Base-by-base conservation (phyloP, 2,113 vertebrate genomes). In the Arvicanthis niloticus region DNA sequence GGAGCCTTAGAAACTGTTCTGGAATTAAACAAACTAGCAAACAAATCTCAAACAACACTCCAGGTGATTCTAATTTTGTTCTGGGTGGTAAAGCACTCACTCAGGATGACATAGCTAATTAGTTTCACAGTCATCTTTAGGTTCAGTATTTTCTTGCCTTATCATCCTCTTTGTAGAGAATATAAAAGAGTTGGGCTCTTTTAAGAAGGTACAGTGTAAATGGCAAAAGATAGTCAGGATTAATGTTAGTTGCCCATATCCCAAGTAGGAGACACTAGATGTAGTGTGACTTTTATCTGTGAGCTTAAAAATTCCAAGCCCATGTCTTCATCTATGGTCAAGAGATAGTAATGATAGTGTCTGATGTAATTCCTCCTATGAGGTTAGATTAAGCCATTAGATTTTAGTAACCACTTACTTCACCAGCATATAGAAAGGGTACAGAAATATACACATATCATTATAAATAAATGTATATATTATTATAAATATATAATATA, bases 21-120 rank as follows among this genome's bases (percentile, higher is more conserved):
- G 89, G 72, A 96, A 91, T 60, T 24, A 87, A 65, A 68, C 10
- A 76, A 93, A 40, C 29, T 45, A 76, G 19, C 16, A 60, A 93
- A 68, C 11, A 86, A 81, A 81, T 29, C 29, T 29, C 40, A 70
- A 96, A 53, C 65, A 81, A 78, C 21, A 73, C 31, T 92, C 24
- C 2, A n/a, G n/a, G 16, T 73, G 53, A 88, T 89, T 91, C 75
- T 65, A 12, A 60, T 53, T 78, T 26, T 84, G 26, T 10, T 26
- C 65, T 58, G 15, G 5, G 6, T 76, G 2, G 22, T 13, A 9
- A 84, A 78, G 37, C 26, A 42, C 4, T 62, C 68, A 22, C 7
- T 45, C n/a, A 60, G 72, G 17, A 13, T 34, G 24, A 16, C 21
- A 29, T 62, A 81, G 13, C 3, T 29, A n/a, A 29, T 60, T 58